phyloP scores from a whole-genome alignment of 2,888 invertebrate genomes.

The Drosophila kanekoi region DNA sequence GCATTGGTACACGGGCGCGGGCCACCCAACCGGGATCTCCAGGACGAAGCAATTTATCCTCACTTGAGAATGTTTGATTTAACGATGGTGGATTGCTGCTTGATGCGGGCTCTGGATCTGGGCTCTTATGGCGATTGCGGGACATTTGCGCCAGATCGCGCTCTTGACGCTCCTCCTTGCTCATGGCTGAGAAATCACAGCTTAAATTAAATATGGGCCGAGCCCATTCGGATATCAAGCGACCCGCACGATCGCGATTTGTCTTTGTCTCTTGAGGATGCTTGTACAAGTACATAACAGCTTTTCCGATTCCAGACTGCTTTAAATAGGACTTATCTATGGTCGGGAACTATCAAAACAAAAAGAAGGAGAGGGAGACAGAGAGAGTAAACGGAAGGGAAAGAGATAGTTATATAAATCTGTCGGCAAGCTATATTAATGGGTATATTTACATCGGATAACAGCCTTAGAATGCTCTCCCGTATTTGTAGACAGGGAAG shows the following conservation, averaged over 20 bases:
- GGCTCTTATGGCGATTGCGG: slow-evolving; percentile 81
- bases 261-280: slow-evolving; percentile 98
- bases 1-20: slow-evolving; percentile 96
- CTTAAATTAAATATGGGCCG: slow-evolving; percentile 98
- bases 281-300: slow-evolving; percentile 99
- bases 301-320: slow-evolving; percentile 98
- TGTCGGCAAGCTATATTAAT: not conserved
- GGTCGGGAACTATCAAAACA: slow-evolving; percentile 88
- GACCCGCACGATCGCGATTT: slow-evolving; percentile 95
- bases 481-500: slow-evolving; percentile 97
- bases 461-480: slow-evolving; percentile 92
- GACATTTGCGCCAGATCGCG: slow-evolving; percentile 95
- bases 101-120: slow-evolving; percentile 85
- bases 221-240: slow-evolving; percentile 98
- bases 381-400: not conserved
- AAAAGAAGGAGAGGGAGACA: not conserved
- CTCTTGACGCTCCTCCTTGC: slow-evolving; percentile 96
- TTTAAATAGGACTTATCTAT: slow-evolving; percentile 96
- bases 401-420: not conserved
- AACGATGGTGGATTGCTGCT: slow-evolving; percentile 86
- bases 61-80: slow-evolving; percentile 87
- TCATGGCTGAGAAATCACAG: slow-evolving; percentile 95
- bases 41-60: slow-evolving; percentile 91
- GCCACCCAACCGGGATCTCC: slow-evolving; percentile 98
- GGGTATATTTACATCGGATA: slow-evolving; percentile 88